Evolutionary conservation across 2,888 invertebrate species (phyloP).

Genomic region (Cantharis nigra): DNA sequence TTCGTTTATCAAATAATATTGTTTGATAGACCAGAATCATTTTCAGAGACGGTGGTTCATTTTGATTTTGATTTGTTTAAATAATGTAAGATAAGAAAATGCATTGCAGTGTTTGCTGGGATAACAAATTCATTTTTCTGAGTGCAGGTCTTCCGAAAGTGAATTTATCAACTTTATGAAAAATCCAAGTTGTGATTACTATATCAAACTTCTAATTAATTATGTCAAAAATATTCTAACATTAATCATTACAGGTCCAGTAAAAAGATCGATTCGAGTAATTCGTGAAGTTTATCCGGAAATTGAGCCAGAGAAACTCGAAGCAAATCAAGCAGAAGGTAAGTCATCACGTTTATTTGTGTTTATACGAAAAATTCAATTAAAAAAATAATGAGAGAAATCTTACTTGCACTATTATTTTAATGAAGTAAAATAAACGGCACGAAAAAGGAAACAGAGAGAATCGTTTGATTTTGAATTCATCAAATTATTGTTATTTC

Average conservation of each 20-base stretch:
- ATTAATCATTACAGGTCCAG: conserved; percentile 43
- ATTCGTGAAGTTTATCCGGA: conserved; percentile 54
- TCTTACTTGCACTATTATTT: not conserved
- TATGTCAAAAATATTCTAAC: not conserved
- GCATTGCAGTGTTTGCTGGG: too few relatives aligned
- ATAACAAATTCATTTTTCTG: too few relatives aligned
- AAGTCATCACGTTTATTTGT: conserved; percentile 18
- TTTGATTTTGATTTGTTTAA: too few relatives aligned
- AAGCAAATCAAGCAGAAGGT: conserved; percentile 51
- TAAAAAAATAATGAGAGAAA: not conserved
- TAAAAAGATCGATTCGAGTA: conserved; percentile 45
- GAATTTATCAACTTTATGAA: too few relatives aligned
- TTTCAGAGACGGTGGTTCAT: too few relatives aligned
- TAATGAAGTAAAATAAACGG: not conserved
- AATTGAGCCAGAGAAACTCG: conserved; percentile 49
- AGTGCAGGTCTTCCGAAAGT: too few relatives aligned
- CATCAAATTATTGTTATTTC: not conserved
- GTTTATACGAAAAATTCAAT: not conserved
- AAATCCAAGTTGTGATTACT: not conserved
- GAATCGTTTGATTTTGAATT: not conserved
- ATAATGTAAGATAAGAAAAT: too few relatives aligned
- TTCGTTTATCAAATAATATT: too few relatives aligned
- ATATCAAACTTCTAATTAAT: not conserved
- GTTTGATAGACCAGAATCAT: too few relatives aligned
- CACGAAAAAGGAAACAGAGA: not conserved